Base-by-base conservation (phyloP, 2,888 invertebrate species). In the Hirudinaria manillensis region DNA sequence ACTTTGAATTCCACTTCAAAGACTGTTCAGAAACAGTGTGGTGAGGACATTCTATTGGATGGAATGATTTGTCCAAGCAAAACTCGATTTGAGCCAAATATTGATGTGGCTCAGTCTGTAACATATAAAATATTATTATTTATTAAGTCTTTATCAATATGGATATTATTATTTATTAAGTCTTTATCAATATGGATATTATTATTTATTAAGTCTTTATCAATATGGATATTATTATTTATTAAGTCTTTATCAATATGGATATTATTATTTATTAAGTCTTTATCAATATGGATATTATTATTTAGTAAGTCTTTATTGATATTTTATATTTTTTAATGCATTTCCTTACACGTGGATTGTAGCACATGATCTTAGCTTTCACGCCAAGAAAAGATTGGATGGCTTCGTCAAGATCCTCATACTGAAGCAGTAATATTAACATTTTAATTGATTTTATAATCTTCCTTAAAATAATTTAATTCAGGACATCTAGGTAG, bases 41-140 rank as follows among this genome's bases (percentile, higher is more conserved):
- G 21, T 32, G 68, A 34, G 74, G 74, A 61, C 72, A 72, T n/a
- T 56, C 13, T 2, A 72, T 72, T n/a, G 36, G 38, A 6, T 61
- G 3, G 38, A 72, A 72, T 24, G 21, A 16, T 36, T 56, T 55
- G 36, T 61, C 38, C 29, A 72, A 36, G 61, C 72, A 72, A 3
- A 72, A 56, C 55, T 72, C 72, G n/a, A 72, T 56, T 38, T 72
- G 32, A 29, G 34, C 38, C 7, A 72, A 32, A 32, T 72, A 72
- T 61, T 72, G 72, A 24, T 29, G 51, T 53, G 51, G 51, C 27
- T 45, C 45, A 27, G 45, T 32, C 71, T 71, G 10, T n/a, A n/a
- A 68, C 13, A 68, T 10, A 36, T 24, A 68, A 32, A 34, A 34
- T 3, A 19, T 0, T 36, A 27, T n/a, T 36, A 16, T n/a, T n/a